These are phyloP conservation scores for Hippocampus guttulatus DNA, from an alignment of 2,113 vertebrate species.

Conservation along the genomic window DNA sequence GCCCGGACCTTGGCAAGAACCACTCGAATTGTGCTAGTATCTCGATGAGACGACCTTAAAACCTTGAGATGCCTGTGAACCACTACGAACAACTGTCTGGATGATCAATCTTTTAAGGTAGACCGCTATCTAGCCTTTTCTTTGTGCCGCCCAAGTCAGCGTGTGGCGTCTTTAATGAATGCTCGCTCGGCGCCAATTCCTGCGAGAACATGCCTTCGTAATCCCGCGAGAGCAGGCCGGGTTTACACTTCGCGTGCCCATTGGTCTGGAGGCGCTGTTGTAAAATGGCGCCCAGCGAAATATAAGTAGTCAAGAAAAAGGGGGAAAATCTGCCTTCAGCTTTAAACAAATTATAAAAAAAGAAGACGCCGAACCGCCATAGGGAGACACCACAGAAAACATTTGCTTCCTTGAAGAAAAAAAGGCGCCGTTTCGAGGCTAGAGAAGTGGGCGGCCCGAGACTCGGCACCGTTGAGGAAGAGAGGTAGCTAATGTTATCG, in stretches of 20 bases:
- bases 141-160: too few relatives aligned
- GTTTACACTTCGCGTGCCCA: conserved; percentile 48
- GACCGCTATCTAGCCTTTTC: conserved; percentile 35
- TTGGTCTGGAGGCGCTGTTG: conserved; percentile 79
- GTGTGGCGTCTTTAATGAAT: conserved; percentile 75
- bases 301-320: conserved; percentile 79
- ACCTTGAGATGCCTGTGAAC: conserved; percentile 43
- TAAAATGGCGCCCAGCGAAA: conserved; percentile 92
- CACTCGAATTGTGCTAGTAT: conserved; percentile 7
- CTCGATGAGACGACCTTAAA: conserved; percentile 60
- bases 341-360: conserved; percentile 19
- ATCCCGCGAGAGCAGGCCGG: conserved; percentile 64
- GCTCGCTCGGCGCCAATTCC: conserved; percentile 10
- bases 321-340: conserved; percentile 29
- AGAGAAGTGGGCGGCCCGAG: conserved; percentile 31
- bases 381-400: background rate
- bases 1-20: conserved; percentile 4
- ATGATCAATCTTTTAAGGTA: conserved; percentile 57
- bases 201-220: conserved; percentile 56
- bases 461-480: conserved; percentile 45
- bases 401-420: conserved; percentile 8
- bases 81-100: conserved; percentile 45
- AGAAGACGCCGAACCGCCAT: background rate
- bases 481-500: conserved; percentile 50
- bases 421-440: conserved; percentile 14